These are phyloP conservation scores for Diadophis punctatus DNA, from an alignment of 2,113 vertebrate genomes.

Conservation along the genomic window DNA sequence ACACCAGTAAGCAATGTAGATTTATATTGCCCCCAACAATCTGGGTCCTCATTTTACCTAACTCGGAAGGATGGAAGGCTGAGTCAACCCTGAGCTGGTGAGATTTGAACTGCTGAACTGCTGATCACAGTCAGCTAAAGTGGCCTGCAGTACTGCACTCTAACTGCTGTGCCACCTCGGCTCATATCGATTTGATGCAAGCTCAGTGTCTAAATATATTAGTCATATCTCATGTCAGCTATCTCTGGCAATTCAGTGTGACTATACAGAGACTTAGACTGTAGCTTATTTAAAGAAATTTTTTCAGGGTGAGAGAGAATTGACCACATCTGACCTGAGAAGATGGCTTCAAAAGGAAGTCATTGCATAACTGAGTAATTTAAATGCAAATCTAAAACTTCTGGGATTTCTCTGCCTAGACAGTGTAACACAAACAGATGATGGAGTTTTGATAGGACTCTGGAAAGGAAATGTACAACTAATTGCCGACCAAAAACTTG, in stretches of 20 bases:
- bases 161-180: no score
- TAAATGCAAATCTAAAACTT: neutral
- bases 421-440: neutral
- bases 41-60: no score
- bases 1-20: no score
- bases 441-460: constrained; percentile 58
- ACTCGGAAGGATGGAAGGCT: no score
- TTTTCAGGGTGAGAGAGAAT: neutral
- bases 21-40: no score
- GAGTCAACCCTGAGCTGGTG: no score
- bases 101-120: no score
- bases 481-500: constrained; percentile 38
- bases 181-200: neutral
- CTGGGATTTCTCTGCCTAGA: neutral
- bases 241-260: neutral
- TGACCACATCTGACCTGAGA: neutral
- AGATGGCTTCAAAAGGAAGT: neutral
- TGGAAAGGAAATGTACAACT: constrained; percentile 60
- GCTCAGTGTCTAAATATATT: neutral
- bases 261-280: neutral
- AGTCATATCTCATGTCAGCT: neutral
- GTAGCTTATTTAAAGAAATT: neutral
- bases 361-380: neutral
- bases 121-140: no score
- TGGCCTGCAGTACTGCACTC: no score